phyloP scores from a whole-genome alignment of 2,888 invertebrate species.

The Diplazon laetatorius region DNA sequence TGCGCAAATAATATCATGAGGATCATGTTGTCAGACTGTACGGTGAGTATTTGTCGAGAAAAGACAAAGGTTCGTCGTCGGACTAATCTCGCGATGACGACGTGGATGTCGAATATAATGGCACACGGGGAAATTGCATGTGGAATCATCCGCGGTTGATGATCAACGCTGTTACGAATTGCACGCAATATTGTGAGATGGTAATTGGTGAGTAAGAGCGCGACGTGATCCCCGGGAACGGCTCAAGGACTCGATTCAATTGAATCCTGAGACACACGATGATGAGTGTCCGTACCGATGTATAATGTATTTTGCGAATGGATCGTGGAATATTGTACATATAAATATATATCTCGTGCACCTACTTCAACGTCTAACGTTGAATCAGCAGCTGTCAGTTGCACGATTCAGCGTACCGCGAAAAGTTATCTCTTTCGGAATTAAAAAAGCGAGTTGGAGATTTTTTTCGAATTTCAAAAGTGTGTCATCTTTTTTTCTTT shows the following conservation, averaged over 20 bases:
- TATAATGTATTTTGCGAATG: neutral
- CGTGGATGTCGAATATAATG: conserved; percentile 28
- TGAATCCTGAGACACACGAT: conserved; percentile 33
- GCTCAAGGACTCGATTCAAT: conserved; percentile 54
- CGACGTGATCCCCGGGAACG: conserved; percentile 36
- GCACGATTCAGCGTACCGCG: no score
- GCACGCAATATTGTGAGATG: neutral
- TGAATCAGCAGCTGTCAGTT: conserved; percentile 20
- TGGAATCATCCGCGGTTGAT: conserved; percentile 40
- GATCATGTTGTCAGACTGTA: no score
- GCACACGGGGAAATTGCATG: conserved; percentile 14
- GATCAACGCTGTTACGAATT: conserved; percentile 11
- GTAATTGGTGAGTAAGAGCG: conserved; percentile 47
- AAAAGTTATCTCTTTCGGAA: no score
- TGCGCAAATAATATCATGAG: no score
- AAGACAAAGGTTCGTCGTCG: conserved; percentile 47
- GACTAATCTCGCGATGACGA: conserved; percentile 47
- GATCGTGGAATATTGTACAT: no score
- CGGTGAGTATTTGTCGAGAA: neutral
- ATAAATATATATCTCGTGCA: conserved; percentile 30
- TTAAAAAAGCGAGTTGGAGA: no score
- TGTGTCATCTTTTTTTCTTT: no score
- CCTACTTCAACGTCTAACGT: conserved; percentile 23
- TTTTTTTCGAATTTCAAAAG: no score
- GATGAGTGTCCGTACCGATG: neutral